A percentile compares a stretch with the other conserved stretches of the same genome.
Conservation (phyloP, 1,140 invertebrate genomes). For the Drosophila ohnishii region DNA sequence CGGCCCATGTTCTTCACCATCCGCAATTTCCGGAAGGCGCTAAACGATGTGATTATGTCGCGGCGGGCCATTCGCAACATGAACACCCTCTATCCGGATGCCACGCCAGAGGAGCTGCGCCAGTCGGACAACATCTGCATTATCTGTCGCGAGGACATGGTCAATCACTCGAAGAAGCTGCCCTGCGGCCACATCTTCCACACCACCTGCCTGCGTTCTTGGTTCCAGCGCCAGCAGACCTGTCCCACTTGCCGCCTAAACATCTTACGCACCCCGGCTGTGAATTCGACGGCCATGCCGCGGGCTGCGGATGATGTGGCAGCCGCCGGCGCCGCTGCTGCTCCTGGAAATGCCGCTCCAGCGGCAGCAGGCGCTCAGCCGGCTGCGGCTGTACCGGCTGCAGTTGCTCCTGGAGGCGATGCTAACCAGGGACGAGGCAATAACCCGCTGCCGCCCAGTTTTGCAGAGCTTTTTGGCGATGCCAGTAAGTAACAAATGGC, state of each 20-base stretch:
- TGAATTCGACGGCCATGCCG: conserved; percentile 78
- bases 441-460: conserved; percentile 29
- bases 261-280: conserved; percentile 90
- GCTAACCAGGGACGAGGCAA: conserved; percentile 23
- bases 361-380: conserved; percentile 30
- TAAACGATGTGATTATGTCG: conserved; percentile 98
- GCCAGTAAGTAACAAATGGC: conserved; percentile 50
- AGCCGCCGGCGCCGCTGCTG: conserved; percentile 30
- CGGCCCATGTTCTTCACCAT: conserved; percentile 99
- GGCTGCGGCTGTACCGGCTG: conserved; percentile 14
- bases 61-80: conserved; percentile 98
- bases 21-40: conserved; percentile 98
- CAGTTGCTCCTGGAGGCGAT: conserved; percentile 12
- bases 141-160: conserved; percentile 91
- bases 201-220: conserved; percentile 97
- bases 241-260: conserved; percentile 99
- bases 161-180: conserved; percentile 95
- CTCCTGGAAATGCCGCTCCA: conserved; percentile 31
- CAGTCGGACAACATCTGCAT: conserved; percentile 99
- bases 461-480: conserved; percentile 62
- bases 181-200: conserved; percentile 99
- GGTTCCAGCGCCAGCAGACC: conserved; percentile 99
- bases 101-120: conserved; percentile 96
- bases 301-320: conserved; percentile 82
- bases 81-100: conserved; percentile 99